phyloP scores from a whole-genome alignment of 2,888 invertebrate genomes.

The Fabriciana adippe region DNA sequence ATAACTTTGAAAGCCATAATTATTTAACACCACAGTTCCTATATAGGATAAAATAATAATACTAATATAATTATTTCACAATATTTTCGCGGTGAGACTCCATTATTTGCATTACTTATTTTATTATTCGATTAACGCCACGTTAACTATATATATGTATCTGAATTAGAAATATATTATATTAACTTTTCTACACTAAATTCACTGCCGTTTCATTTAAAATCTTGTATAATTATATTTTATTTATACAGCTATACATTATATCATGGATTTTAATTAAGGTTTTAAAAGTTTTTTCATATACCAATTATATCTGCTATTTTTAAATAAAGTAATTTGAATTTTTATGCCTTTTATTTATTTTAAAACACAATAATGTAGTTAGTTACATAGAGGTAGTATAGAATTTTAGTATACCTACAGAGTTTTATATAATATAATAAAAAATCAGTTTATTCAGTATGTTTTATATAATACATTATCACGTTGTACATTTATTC shows the following conservation, averaged over 20 bases:
- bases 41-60: neutral
- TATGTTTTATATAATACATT: neutral
- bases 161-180: constrained; percentile 15
- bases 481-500: constrained; percentile 6
- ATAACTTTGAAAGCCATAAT: too few relatives aligned
- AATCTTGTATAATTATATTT: constrained; percentile 24
- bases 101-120: neutral
- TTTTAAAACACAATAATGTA: neutral
- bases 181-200: constrained; percentile 35
- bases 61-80: too few relatives aligned
- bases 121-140: neutral
- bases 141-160: constrained; percentile 10
- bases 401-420: neutral
- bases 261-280: constrained; percentile 27
- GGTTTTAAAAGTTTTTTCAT: constrained; percentile 17
- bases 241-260: constrained; percentile 27
- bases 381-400: neutral
- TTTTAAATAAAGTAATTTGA: constrained; percentile 26
- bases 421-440: neutral
- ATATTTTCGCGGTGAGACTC: too few relatives aligned
- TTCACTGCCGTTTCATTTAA: constrained; percentile 39
- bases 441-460: neutral
- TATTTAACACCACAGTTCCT: constrained; percentile 1
- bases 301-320: constrained; percentile 23
- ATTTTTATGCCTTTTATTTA: constrained; percentile 4